These are phyloP conservation scores for Malurus splendens DNA, from an alignment of 2,797 vertebrate genomes.

Conservation along the genomic window DNA sequence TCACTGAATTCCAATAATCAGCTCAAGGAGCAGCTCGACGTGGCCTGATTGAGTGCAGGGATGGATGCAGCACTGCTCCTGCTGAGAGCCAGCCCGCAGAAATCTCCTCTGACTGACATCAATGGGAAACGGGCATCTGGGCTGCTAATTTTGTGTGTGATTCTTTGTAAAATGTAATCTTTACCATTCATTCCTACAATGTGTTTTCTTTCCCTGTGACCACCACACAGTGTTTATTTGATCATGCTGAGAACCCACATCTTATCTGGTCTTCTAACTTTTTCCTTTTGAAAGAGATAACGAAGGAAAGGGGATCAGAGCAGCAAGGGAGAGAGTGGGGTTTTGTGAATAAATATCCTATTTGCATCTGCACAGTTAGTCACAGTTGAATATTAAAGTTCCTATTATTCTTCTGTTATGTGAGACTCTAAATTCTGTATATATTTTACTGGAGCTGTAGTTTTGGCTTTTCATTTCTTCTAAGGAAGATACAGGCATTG, in stretches of 20 bases:
- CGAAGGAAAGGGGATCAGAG: background rate
- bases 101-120: background rate
- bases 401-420: background rate
- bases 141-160: background rate
- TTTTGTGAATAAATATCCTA: slow-evolving; percentile 2
- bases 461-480: background rate
- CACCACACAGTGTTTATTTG: slow-evolving; percentile 39
- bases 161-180: slow-evolving; percentile 4
- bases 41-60: background rate
- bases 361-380: slow-evolving; percentile 10
- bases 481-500: background rate
- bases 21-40: background rate
- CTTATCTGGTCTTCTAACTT: slow-evolving; percentile 58
- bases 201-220: slow-evolving; percentile 41
- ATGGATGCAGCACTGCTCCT: background rate
- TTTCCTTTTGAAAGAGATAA: slow-evolving; percentile 60
- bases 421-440: slow-evolving; percentile 1
- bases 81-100: background rate
- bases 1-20: background rate
- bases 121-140: background rate
- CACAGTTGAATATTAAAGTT: background rate
- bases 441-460: background rate
- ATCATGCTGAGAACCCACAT: slow-evolving; percentile 30
- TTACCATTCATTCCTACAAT: background rate
- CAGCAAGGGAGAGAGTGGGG: background rate